Percentiles rank a stretch among this genome's conserved stretches.
These are phyloP conservation scores for Dyspetes luteomarginatus DNA, from an alignment of 2,888 invertebrate species.

Conservation along the genomic window DNA sequence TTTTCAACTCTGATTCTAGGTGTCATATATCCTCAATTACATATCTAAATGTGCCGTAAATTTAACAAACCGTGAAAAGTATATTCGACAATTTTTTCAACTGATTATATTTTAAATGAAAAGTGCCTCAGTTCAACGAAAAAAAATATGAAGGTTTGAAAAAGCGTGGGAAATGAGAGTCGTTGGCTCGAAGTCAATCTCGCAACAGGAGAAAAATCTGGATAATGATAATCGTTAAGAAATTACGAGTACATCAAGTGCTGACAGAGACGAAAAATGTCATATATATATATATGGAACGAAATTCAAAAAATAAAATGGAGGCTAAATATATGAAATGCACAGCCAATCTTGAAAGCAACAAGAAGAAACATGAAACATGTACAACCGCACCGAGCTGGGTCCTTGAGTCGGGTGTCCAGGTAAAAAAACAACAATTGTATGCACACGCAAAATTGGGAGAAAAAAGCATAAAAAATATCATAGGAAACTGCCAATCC, in stretches of 20 bases:
- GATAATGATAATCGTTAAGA: not conserved
- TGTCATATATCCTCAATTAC: not conserved
- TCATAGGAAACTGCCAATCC: slow-evolving; percentile 1
- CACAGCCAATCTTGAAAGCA: not conserved
- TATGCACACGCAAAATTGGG: slow-evolving; percentile 19
- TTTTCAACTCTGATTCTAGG: no score
- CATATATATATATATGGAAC: not conserved
- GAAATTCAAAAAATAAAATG: not conserved
- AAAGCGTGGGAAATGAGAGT: not conserved
- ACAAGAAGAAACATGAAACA: slow-evolving; percentile 15
- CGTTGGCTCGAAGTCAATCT: not conserved
- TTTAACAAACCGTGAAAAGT: not conserved
- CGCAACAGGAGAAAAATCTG: not conserved
- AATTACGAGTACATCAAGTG: not conserved
- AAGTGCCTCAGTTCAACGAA: not conserved
- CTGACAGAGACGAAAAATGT: not conserved
- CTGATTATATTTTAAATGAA: not conserved
- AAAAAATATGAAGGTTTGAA: not conserved
- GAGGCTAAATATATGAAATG: not conserved
- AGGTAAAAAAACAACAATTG: slow-evolving; percentile 39
- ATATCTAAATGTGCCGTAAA: no score
- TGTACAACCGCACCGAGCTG: slow-evolving; percentile 20
- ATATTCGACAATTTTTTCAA: not conserved
- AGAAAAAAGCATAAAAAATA: slow-evolving; percentile 1
- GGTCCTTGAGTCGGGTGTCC: slow-evolving; percentile 8